A percentile compares a stretch with the other conserved stretches of the same genome.
Conservation (phyloP, 2,888 invertebrate genomes). For the Oxytorus armatus region DNA sequence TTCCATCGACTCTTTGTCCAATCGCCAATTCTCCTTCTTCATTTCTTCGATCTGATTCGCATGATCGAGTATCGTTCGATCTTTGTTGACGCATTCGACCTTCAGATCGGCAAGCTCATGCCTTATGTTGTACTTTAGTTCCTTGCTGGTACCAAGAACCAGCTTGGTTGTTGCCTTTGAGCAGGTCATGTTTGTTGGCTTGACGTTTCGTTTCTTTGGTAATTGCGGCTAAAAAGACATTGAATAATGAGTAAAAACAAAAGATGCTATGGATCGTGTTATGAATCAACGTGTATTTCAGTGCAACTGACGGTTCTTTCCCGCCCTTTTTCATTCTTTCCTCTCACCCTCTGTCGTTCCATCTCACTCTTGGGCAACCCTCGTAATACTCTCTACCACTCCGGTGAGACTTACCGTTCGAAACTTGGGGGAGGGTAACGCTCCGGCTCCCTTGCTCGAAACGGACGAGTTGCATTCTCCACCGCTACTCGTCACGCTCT, state of each 20-base stretch:
- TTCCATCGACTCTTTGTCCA: conserved; percentile 72
- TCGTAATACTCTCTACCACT: not conserved
- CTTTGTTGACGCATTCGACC: conserved; percentile 80
- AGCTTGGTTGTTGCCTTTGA: conserved; percentile 73
- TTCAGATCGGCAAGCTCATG: conserved; percentile 80
- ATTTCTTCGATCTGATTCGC: conserved; percentile 79
- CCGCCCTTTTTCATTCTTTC: conserved; percentile 14
- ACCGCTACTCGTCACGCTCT: conserved; percentile 80
- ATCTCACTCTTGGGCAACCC: not conserved
- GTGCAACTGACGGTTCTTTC: conserved; percentile 3
- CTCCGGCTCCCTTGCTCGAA: conserved; percentile 74
- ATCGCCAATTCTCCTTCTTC: conserved; percentile 73
- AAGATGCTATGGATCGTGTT: conserved; percentile 5
- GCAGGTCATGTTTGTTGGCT: conserved; percentile 67
- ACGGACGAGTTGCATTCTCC: conserved; percentile 77
- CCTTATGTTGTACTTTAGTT: conserved; percentile 74
- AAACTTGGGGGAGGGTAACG: conserved; percentile 68
- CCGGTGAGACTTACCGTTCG: conserved; percentile 75
- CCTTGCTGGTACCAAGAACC: conserved; percentile 61
- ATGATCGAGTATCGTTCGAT: conserved; percentile 80
- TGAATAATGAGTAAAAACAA: conserved; percentile 8
- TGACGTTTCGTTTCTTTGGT: conserved; percentile 74
- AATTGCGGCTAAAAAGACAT: conserved; percentile 75
- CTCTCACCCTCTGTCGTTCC: not conserved
- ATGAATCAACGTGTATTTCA: conserved; percentile 8